Percentiles rank a stretch among this genome's conserved stretches.
Evolutionary conservation across 2,888 invertebrate genomes (phyloP).

Genomic region (Patella ulyssiponensis): DNA sequence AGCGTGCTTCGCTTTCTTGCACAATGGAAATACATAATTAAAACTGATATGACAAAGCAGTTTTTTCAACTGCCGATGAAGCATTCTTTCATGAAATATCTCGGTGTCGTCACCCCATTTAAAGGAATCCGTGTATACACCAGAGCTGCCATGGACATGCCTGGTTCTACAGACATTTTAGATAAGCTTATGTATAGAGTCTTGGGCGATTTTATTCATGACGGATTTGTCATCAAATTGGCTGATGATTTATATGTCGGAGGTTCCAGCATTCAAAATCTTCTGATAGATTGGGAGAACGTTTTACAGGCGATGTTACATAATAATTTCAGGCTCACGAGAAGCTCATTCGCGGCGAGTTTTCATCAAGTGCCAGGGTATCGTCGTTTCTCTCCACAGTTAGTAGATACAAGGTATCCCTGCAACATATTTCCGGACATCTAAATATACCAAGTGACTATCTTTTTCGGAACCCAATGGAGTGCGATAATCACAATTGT

Average conservation of each 20-base stretch:
- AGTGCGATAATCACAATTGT: not conserved
- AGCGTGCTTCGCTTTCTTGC: not conserved
- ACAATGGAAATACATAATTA: not conserved
- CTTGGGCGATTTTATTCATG: not conserved
- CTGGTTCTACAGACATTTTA: not conserved
- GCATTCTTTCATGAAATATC: not conserved
- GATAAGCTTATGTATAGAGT: slow-evolving; percentile 1
- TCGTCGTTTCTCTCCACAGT: not conserved
- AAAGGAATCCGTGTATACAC: slow-evolving; percentile 3
- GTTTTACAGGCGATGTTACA: not conserved
- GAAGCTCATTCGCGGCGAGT: not conserved
- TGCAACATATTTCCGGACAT: not conserved
- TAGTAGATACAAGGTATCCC: not conserved
- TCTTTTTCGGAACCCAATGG: not conserved
- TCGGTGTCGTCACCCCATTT: not conserved
- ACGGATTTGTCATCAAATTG: not conserved
- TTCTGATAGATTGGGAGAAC: not conserved
- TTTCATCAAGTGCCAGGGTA: slow-evolving; percentile 6
- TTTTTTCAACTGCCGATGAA: slow-evolving; percentile 6
- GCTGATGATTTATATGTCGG: slow-evolving; percentile 3
- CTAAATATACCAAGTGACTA: slow-evolving; percentile 8
- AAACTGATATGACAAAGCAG: slow-evolving; percentile 3
- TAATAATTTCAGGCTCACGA: not conserved
- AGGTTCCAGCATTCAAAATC: not conserved
- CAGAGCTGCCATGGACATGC: slow-evolving; percentile 8